These are phyloP conservation scores for Tragelaphus imberbis DNA, from an alignment of 2,113 vertebrate genomes.

Conservation along the genomic window DNA sequence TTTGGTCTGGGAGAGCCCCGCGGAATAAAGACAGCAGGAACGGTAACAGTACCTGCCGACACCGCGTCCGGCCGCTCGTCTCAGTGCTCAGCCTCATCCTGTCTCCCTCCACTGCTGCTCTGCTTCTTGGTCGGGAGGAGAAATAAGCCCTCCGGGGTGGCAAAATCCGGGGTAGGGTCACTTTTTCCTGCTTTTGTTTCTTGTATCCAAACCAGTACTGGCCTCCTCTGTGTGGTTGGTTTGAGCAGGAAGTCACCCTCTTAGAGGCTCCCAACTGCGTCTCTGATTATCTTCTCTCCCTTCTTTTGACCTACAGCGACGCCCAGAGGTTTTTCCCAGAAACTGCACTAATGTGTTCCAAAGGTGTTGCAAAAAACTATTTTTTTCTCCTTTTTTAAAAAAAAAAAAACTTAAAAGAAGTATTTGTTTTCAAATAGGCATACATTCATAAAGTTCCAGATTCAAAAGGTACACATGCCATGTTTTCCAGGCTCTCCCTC, in stretches of 20 bases:
- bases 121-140: background rate
- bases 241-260: constrained; percentile 36
- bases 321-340: constrained; percentile 44
- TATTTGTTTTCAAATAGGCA: constrained; percentile 10
- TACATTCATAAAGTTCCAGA: background rate
- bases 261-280: background rate
- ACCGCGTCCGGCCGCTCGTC: background rate
- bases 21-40: constrained; percentile 56
- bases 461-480: background rate
- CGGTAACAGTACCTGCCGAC: constrained; percentile 60
- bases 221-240: background rate
- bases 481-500: background rate
- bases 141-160: background rate
- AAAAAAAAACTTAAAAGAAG: background rate
- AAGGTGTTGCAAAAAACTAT: background rate
- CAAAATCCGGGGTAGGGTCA: background rate
- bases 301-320: constrained; percentile 67
- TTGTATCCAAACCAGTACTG: background rate
- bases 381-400: background rate
- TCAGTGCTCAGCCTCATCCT: constrained; percentile 6
- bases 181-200: background rate
- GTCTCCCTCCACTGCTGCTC: background rate
- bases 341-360: constrained; percentile 24
- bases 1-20: constrained; percentile 68
- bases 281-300: background rate